These are phyloP conservation scores for Nesoenas mayeri DNA, from an alignment of 2,113 vertebrate genomes.

Conservation along the genomic window DNA sequence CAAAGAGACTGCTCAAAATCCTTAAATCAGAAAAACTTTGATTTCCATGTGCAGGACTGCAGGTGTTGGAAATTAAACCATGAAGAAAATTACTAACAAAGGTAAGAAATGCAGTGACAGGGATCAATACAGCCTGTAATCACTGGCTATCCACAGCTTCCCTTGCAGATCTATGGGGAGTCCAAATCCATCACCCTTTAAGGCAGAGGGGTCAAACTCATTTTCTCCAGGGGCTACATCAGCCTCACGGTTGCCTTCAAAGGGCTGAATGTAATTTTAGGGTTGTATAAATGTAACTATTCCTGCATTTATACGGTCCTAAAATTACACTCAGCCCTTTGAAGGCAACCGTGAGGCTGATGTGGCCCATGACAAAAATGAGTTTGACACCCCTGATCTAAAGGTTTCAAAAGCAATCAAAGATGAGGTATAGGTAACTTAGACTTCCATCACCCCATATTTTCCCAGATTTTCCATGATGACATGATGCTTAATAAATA, in stretches of 20 bases:
- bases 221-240: no score
- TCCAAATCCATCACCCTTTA: background rate
- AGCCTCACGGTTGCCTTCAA: no score
- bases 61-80: background rate
- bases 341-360: no score
- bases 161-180: background rate
- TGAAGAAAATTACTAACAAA: background rate
- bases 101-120: background rate
- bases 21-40: background rate
- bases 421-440: background rate
- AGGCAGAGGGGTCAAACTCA: no score
- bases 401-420: background rate
- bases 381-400: no score
- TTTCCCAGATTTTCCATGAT: background rate
- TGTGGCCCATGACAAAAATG: no score
- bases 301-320: no score
- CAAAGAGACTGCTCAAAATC: background rate
- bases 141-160: background rate
- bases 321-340: no score
- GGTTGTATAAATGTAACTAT: no score
- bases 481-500: background rate
- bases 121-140: background rate
- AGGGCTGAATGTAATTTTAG: no score
- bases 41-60: background rate
- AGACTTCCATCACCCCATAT: background rate